Conservation (phyloP, 2,888 invertebrate species). For the Harpalus rubripes region DNA sequence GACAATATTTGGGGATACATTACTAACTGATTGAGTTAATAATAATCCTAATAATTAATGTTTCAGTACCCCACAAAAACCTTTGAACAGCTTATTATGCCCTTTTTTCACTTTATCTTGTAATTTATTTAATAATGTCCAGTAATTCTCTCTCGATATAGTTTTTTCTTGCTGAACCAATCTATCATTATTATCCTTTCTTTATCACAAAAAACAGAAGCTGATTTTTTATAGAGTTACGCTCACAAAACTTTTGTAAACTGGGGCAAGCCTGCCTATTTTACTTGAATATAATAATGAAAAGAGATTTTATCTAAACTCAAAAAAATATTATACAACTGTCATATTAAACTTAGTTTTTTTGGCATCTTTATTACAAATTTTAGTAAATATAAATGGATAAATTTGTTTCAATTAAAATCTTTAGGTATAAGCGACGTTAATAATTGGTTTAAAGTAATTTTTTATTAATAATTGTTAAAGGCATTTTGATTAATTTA, state of each 20-base stretch:
- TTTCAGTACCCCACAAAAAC: background rate
- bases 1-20: no score
- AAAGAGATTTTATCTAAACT: background rate
- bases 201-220: background rate
- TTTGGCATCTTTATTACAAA: no score
- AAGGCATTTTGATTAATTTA: no score
- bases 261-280: background rate
- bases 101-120: background rate
- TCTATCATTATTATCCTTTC: conserved; percentile 3
- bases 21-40: background rate
- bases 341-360: no score
- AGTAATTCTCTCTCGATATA: background rate
- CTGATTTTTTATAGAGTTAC: background rate
- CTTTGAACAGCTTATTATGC: background rate
- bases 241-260: background rate
- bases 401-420: no score
- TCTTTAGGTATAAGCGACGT: no score
- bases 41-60: background rate
- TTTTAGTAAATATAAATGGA: no score
- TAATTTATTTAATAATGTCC: background rate
- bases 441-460: no score
- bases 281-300: background rate
- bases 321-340: no score
- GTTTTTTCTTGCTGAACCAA: background rate
- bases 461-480: no score